phyloP scores from a whole-genome alignment of 2,113 vertebrate genomes.

The Halcyon malimbica region DNA sequence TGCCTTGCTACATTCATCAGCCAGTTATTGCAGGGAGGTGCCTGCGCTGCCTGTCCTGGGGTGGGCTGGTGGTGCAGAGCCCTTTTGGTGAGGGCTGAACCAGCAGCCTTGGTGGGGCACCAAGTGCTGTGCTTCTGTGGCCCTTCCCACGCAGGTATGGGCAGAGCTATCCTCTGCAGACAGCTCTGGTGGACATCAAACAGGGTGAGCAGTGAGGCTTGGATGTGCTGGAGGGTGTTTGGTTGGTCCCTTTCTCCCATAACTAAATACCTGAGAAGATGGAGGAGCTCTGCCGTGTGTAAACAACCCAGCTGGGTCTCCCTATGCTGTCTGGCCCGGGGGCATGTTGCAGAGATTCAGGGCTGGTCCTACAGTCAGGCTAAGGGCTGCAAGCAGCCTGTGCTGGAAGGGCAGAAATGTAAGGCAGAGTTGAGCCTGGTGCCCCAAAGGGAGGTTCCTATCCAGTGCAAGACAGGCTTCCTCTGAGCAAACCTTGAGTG shows the following conservation, averaged over 20 bases:
- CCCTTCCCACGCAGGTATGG: neutral
- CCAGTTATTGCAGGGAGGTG: neutral
- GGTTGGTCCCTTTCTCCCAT: neutral
- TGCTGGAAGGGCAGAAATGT: neutral
- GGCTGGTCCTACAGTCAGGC: neutral
- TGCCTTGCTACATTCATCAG: neutral
- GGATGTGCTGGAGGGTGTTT: neutral
- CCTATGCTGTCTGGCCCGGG: neutral
- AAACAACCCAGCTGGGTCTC: neutral
- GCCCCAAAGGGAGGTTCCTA: neutral
- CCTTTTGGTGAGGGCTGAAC: rapidly evolving
- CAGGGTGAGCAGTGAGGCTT: neutral
- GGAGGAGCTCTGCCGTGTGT: neutral
- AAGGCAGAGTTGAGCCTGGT: neutral
- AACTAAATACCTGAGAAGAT: rapidly evolving
- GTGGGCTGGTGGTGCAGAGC: neutral
- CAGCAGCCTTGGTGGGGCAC: no score
- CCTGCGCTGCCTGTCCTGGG: rapidly evolving
- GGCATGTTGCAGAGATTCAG: neutral
- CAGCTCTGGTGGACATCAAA: neutral
- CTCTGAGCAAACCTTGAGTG: rapidly evolving
- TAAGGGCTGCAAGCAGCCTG: neutral
- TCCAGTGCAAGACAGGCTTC: neutral
- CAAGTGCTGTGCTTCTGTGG: neutral
- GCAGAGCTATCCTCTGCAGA: neutral